Conservation (phyloP, 2,888 invertebrate species). For the Oscheius sp. region DNA sequence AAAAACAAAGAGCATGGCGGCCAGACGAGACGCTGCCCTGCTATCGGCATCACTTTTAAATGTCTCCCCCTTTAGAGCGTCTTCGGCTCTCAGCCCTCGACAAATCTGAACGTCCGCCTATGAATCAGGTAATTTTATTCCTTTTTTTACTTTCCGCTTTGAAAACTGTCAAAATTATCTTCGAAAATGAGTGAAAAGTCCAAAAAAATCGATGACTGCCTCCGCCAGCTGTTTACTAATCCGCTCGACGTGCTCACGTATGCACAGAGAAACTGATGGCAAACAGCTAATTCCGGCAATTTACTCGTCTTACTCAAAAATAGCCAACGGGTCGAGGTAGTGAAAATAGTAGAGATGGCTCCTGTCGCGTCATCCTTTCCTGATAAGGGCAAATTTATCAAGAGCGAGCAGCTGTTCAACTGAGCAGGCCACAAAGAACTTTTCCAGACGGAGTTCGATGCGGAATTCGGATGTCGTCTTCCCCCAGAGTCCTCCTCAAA, state of each 20-base stretch:
- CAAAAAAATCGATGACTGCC: not conserved
- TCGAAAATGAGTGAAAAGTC: not conserved
- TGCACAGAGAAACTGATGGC: not conserved
- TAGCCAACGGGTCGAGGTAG: not conserved
- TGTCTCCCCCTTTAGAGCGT: slow-evolving; percentile 29
- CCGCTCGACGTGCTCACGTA: not conserved
- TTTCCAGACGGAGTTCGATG: slow-evolving; percentile 26
- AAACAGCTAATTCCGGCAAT: not conserved
- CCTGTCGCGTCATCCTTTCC: no score
- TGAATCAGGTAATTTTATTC: slow-evolving; percentile 27
- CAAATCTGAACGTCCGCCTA: slow-evolving; percentile 23
- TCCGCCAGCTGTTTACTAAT: not conserved
- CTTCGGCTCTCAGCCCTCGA: slow-evolving; percentile 28
- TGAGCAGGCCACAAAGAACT: not conserved
- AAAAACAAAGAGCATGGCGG: not conserved
- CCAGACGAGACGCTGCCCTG: not conserved
- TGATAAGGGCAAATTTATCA: no score
- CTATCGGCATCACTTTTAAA: not conserved
- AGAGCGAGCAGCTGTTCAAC: not conserved
- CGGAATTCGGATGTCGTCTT: slow-evolving; percentile 22
- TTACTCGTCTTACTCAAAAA: not conserved
- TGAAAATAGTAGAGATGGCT: not conserved
- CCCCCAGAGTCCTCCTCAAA: slow-evolving; percentile 8
- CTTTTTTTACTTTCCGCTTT: not conserved
- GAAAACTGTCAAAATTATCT: not conserved